These are phyloP conservation scores for Grapholita molesta DNA, from an alignment of 1,140 invertebrate genomes.

Conservation along the genomic window DNA sequence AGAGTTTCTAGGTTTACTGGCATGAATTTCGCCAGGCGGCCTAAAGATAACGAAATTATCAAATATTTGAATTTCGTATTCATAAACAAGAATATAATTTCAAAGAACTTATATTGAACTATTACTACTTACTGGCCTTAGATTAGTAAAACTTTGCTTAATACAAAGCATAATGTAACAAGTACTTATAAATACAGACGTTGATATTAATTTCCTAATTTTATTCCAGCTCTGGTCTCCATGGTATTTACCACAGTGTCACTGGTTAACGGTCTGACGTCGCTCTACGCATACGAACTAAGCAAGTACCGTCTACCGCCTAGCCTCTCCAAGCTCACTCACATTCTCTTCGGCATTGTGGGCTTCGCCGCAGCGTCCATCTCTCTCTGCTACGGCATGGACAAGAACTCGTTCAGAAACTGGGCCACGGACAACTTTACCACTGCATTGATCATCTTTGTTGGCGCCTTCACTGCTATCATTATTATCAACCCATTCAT, in stretches of 20 bases:
- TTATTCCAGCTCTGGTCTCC: constrained; percentile 30
- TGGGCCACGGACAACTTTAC: constrained; percentile 24
- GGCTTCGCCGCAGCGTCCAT: constrained; percentile 24
- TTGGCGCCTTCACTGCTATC: constrained; percentile 17
- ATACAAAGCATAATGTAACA: too few species aligned
- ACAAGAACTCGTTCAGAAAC: constrained; percentile 26
- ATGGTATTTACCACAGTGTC: constrained; percentile 32
- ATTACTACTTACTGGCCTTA: too few species aligned
- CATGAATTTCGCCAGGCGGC: too few species aligned
- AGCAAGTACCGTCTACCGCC: constrained; percentile 19
- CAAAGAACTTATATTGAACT: too few species aligned
- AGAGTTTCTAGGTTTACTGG: too few species aligned
- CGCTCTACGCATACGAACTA: constrained; percentile 29
- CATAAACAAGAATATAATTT: too few species aligned
- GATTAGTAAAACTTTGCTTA: too few species aligned
- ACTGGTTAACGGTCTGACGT: constrained; percentile 29
- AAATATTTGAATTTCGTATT: too few species aligned
- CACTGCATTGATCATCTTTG: constrained; percentile 20
- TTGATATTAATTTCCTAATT: too few species aligned
- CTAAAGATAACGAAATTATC: too few species aligned
- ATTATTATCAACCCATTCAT: constrained; percentile 22
- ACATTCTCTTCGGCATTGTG: constrained; percentile 31
- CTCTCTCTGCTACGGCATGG: constrained; percentile 27
- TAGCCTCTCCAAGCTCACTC: constrained; percentile 30
- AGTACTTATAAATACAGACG: too few species aligned